These are phyloP conservation scores for Lepidonotus clava DNA, from an alignment of 2,888 invertebrate species.

Conservation along the genomic window DNA sequence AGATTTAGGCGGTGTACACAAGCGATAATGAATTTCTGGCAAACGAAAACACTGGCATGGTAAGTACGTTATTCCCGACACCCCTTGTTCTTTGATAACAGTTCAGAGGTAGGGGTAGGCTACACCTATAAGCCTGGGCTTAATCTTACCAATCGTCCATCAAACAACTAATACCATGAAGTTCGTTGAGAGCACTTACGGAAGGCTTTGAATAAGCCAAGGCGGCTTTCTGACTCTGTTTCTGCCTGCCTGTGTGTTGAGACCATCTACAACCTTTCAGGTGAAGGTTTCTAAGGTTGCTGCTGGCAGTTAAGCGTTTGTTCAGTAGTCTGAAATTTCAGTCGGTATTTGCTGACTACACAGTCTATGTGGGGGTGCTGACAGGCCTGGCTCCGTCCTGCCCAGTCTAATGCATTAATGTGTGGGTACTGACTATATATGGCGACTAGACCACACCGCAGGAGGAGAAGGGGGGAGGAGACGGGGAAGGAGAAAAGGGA, in stretches of 20 bases:
- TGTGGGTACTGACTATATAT: neutral
- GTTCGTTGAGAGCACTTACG: neutral
- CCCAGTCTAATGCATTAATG: constrained; percentile 23
- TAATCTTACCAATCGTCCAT: neutral
- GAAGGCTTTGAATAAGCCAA: neutral
- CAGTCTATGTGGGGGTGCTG: neutral
- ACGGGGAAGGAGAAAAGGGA: neutral
- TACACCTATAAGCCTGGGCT: neutral
- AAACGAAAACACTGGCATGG: too few relatives aligned
- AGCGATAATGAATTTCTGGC: too few relatives aligned
- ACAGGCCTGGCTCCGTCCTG: neutral
- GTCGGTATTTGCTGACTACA: constrained; percentile 24
- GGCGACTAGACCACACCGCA: neutral
- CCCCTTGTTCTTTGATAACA: too few relatives aligned
- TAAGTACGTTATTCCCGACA: too few relatives aligned
- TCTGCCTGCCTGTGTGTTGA: neutral
- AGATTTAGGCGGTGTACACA: too few relatives aligned
- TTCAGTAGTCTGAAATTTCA: constrained; percentile 15
- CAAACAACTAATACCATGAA: neutral
- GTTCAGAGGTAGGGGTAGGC: too few relatives aligned
- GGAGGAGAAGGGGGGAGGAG: neutral
- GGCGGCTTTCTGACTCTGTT: neutral
- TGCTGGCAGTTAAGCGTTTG: neutral
- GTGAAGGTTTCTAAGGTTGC: neutral
- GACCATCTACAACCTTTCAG: neutral